These are phyloP conservation scores for Sylvilagus floridanus DNA, from an alignment of 2,797 vertebrate species.

Conservation along the genomic window DNA sequence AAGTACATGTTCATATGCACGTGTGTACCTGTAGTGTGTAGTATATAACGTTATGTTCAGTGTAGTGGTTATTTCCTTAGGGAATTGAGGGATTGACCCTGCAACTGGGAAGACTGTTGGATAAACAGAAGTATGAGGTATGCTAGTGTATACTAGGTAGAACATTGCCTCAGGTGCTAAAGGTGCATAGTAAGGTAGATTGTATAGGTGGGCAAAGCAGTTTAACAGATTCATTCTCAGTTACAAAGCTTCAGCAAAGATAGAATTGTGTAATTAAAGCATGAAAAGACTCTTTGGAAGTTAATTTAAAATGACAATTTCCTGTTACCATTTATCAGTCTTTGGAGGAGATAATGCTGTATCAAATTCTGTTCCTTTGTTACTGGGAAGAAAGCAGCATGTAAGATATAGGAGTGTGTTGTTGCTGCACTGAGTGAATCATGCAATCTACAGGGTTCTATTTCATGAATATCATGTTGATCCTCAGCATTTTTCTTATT, in stretches of 20 bases:
- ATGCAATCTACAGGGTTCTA: neutral
- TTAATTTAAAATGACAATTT: conserved; percentile 60
- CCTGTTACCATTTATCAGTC: neutral
- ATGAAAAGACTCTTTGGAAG: conserved; percentile 24
- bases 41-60: neutral
- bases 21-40: neutral
- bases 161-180: neutral
- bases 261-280: conserved; percentile 56
- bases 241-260: conserved; percentile 22
- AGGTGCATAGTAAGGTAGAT: neutral
- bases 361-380: conserved; percentile 41
- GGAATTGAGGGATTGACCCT: neutral
- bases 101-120: neutral
- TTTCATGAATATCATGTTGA: conserved; percentile 2
- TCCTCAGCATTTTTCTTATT: conserved; percentile 20
- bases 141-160: neutral
- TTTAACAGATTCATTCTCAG: neutral
- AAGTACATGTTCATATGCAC: neutral
- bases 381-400: neutral
- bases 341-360: conserved; percentile 50
- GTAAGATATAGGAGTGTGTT: neutral
- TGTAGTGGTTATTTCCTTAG: neutral
- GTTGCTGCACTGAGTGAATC: neutral
- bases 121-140: neutral
- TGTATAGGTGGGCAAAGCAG: neutral